Percentiles rank a stretch among this genome's conserved stretches.
Evolutionary conservation across 2,113 vertebrate genomes (phyloP).

Genomic region (Halichoeres trimaculatus): DNA sequence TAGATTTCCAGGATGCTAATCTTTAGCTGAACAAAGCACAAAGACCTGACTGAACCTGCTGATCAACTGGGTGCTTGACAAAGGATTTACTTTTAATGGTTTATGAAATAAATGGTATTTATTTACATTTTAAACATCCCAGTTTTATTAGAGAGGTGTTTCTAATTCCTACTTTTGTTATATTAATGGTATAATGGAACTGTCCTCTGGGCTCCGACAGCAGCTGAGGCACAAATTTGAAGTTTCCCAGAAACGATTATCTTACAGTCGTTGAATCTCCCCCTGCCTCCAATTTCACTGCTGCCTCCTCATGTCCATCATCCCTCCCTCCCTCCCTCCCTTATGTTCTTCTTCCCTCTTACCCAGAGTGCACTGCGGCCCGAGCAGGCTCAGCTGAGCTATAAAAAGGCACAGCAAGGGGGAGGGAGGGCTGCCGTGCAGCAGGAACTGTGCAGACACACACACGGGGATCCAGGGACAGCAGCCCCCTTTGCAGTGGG

Average conservation of each 20-base stretch:
- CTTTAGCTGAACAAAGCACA: conserved; percentile 23
- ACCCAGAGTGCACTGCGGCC: conserved; percentile 82
- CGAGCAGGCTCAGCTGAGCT: conserved; percentile 75
- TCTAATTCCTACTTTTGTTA: background rate
- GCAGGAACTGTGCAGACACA: conserved; percentile 76
- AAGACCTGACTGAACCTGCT: conserved; percentile 12
- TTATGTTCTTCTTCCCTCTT: conserved; percentile 49
- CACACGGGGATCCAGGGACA: conserved; percentile 72
- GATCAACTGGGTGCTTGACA: conserved; percentile 17
- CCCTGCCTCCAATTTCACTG: conserved; percentile 30
- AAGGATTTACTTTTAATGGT: conserved; percentile 6
- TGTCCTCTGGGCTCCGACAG: no score
- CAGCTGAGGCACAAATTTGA: background rate
- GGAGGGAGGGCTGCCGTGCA: conserved; percentile 80
- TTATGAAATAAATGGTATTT: background rate
- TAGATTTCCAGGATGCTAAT: conserved; percentile 45
- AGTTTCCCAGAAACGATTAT: background rate
- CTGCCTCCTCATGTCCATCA: conserved; percentile 20
- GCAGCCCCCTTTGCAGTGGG: conserved; percentile 69
- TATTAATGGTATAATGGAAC: background rate
- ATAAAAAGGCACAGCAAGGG: conserved; percentile 79
- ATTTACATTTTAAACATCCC: background rate
- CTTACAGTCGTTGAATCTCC: background rate
- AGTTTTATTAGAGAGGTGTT: no score
- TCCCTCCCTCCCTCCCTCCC: no score